Percentiles rank a stretch among this genome's conserved stretches.
phyloP scores from a whole-genome alignment of 2,797 vertebrate species.

The Anguilla marmorata region DNA sequence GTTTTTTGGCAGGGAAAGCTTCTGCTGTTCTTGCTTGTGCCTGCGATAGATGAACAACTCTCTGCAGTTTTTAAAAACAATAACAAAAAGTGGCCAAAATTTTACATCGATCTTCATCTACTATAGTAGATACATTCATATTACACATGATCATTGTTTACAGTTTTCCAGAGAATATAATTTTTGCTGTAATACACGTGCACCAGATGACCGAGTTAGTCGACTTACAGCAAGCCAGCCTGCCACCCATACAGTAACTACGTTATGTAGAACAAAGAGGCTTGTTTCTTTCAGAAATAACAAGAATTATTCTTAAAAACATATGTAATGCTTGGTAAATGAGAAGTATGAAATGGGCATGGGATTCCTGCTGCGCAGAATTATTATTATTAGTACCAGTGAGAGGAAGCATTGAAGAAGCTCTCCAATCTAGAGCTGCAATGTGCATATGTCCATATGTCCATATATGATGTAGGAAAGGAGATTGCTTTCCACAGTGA shows the following conservation, averaged over 20 bases:
- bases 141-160: not conserved
- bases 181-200: not conserved
- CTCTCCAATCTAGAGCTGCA: no score
- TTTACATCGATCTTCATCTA: not conserved
- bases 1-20: slow-evolving; percentile 7
- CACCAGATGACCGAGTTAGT: not conserved
- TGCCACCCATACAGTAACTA: not conserved
- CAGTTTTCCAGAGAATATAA: not conserved
- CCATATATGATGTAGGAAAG: not conserved
- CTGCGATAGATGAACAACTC: not conserved
- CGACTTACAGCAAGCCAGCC: not conserved
- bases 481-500: not conserved
- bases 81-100: not conserved
- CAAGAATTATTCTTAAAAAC: not conserved
- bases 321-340: not conserved
- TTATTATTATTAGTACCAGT: no score
- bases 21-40: not conserved
- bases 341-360: not conserved
- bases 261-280: not conserved
- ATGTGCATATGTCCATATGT: no score
- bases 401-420: not conserved
- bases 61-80: not conserved
- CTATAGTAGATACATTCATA: not conserved
- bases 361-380: not conserved
- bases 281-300: not conserved